Percentiles rank a stretch among this genome's conserved stretches.
These are phyloP conservation scores for Xestia ashworthii DNA, from an alignment of 2,888 invertebrate species.

Conservation along the genomic window DNA sequence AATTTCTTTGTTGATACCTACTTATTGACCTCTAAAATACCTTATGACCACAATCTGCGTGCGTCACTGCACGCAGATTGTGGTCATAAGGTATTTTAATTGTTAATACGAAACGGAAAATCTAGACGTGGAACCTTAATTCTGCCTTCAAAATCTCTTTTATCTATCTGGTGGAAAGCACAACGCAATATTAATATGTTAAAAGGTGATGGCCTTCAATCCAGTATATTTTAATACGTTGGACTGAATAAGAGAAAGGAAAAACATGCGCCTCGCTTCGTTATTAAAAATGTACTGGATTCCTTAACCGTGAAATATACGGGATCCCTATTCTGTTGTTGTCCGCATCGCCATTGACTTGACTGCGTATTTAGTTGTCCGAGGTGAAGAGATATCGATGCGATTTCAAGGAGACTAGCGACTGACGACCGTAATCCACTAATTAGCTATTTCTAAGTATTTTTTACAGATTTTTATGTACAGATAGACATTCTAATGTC, in stretches of 20 bases:
- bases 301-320: constrained; percentile 2
- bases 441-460: constrained; percentile 22
- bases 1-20: neutral
- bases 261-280: neutral
- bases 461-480: neutral
- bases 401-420: constrained; percentile 32
- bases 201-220: neutral
- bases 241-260: constrained; percentile 10
- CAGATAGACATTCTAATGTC: neutral
- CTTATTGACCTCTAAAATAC: neutral
- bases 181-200: neutral
- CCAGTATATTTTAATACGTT: neutral
- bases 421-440: constrained; percentile 22
- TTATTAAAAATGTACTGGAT: neutral
- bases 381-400: constrained; percentile 18
- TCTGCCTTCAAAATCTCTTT: neutral
- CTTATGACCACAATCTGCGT: too few species aligned
- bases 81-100: constrained; percentile 6
- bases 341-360: constrained; percentile 18
- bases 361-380: constrained; percentile 6
- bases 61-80: neutral
- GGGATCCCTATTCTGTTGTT: neutral
- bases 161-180: neutral
- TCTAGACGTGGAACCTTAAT: neutral
- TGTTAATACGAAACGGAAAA: neutral